Conservation (phyloP, 2,113 vertebrate species). For the Callopanchax toddi region DNA sequence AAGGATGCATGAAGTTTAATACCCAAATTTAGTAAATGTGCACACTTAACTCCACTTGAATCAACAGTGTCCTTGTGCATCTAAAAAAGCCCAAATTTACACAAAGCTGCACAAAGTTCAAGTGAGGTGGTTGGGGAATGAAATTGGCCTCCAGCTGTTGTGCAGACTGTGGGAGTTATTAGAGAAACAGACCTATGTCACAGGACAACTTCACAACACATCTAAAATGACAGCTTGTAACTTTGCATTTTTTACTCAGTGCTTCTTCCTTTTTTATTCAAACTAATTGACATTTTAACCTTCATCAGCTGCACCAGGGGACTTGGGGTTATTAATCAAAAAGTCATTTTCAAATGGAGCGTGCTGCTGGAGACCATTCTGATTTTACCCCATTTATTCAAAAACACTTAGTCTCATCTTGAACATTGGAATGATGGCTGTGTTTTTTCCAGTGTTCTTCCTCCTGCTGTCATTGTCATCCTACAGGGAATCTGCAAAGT, state of each 20-base stretch:
- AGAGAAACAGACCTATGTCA: slow-evolving; percentile 49
- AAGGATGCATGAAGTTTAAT: not conserved
- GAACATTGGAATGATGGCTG: slow-evolving; percentile 26
- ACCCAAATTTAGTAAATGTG: not conserved
- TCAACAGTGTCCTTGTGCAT: not conserved
- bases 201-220: slow-evolving; percentile 13
- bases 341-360: slow-evolving; percentile 1
- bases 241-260: slow-evolving; percentile 51
- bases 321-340: slow-evolving; percentile 11
- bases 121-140: not conserved
- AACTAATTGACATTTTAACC: slow-evolving; percentile 60
- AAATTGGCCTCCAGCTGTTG: slow-evolving; percentile 6
- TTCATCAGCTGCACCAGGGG: slow-evolving; percentile 41
- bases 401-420: slow-evolving; percentile 12
- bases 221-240: slow-evolving; percentile 51
- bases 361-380: slow-evolving; percentile 21
- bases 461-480: slow-evolving; percentile 44
- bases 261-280: slow-evolving; percentile 39
- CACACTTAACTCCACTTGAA: not conserved
- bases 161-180: slow-evolving; percentile 48
- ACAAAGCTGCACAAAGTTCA: slow-evolving; percentile 1
- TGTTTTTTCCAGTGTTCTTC: slow-evolving; percentile 20
- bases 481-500: slow-evolving; percentile 23
- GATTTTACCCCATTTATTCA: slow-evolving; percentile 17
- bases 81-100: slow-evolving; percentile 2